Conservation (phyloP, 2,888 invertebrate species). For the Acrocera orbiculus region DNA sequence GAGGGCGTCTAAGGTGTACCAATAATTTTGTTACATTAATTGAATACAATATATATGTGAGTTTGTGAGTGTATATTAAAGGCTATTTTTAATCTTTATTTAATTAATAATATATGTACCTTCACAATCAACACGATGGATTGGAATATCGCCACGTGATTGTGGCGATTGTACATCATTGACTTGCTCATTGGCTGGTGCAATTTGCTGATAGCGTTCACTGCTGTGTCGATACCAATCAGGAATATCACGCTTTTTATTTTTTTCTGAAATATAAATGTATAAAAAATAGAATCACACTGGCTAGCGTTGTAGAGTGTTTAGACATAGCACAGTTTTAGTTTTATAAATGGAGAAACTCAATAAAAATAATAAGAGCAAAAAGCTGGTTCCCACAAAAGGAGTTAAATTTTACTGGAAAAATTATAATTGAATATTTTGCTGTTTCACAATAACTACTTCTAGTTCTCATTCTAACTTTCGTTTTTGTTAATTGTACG, state of each 20-base stretch:
- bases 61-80: not conserved
- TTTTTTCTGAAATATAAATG: constrained; percentile 28
- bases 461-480: too few relatives aligned
- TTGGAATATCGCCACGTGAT: constrained; percentile 49
- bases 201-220: constrained; percentile 20
- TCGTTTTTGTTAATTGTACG: too few relatives aligned
- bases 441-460: too few relatives aligned
- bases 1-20: constrained; percentile 33
- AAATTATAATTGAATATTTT: too few relatives aligned
- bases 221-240: constrained; percentile 23
- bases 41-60: too few relatives aligned
- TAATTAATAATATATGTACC: constrained; percentile 22
- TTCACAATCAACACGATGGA: constrained; percentile 41
- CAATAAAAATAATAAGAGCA: too few relatives aligned
- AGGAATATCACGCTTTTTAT: constrained; percentile 31
- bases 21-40: not conserved
- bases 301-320: too few relatives aligned
- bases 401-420: too few relatives aligned
- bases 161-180: constrained; percentile 31
- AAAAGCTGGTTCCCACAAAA: too few relatives aligned
- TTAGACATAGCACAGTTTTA: too few relatives aligned
- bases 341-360: too few relatives aligned
- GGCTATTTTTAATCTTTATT: not conserved
- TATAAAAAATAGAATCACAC: too few relatives aligned
- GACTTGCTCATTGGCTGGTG: constrained; percentile 27